Percentiles rank a stretch among this genome's conserved stretches.
These are phyloP conservation scores for Diplolepis rosae DNA, from an alignment of 2,888 invertebrate species.

Conservation along the genomic window DNA sequence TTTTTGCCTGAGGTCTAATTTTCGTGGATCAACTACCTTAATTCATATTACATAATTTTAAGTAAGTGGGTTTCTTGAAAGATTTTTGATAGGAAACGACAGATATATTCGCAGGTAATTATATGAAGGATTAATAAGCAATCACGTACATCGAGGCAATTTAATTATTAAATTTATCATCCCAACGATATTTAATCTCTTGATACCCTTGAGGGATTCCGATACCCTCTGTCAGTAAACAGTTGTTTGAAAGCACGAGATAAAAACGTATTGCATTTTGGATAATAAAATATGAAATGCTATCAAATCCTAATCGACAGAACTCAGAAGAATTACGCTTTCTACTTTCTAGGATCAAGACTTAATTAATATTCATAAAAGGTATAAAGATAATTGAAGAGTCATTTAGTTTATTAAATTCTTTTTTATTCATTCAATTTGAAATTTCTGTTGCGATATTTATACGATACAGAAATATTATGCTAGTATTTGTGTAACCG, in stretches of 20 bases:
- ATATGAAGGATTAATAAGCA: background rate
- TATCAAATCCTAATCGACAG: constrained; percentile 8
- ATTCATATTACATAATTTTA: too few relatives aligned
- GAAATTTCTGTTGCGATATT: too few relatives aligned
- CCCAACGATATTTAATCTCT: constrained; percentile 56
- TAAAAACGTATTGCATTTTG: constrained; percentile 49
- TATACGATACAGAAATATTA: too few relatives aligned
- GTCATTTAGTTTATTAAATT: too few relatives aligned
- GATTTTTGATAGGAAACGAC: background rate
- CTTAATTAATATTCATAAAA: background rate
- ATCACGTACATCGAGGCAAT: constrained; percentile 42
- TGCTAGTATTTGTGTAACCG: too few relatives aligned
- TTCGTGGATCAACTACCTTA: too few relatives aligned
- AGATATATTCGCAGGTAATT: background rate
- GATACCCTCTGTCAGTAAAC: constrained; percentile 52
- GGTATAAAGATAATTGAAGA: background rate
- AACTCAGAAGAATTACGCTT: constrained; percentile 11
- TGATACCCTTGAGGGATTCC: constrained; percentile 56
- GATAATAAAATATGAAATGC: constrained; percentile 54
- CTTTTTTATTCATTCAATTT: too few relatives aligned
- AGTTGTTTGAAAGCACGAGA: constrained; percentile 44
- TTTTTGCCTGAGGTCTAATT: too few relatives aligned
- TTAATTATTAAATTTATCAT: constrained; percentile 60
- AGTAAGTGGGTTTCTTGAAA: background rate
- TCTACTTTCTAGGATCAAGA: constrained; percentile 17